Percentiles rank a stretch among this genome's conserved stretches.
These are phyloP conservation scores for Ormyrus labotus DNA, from an alignment of 2,888 invertebrate species.

Conservation along the genomic window DNA sequence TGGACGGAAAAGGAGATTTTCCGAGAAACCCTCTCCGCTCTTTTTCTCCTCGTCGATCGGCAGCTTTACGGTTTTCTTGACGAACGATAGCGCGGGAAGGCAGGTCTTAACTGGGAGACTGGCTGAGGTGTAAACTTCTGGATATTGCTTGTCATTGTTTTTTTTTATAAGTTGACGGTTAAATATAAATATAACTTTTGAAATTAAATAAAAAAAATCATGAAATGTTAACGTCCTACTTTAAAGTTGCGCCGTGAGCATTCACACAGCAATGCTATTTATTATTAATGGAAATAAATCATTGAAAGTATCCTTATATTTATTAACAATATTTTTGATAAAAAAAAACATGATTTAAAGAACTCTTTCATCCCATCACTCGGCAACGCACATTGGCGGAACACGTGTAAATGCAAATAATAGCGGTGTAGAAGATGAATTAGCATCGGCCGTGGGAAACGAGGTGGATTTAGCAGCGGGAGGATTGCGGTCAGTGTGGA, in stretches of 20 bases:
- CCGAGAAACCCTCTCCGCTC: neutral
- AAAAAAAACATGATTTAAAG: neutral
- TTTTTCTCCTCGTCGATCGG: neutral
- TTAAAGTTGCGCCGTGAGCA: too few relatives aligned
- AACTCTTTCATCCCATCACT: neutral
- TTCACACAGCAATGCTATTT: neutral
- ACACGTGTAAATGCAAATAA: constrained; percentile 9
- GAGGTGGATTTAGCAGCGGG: constrained; percentile 11
- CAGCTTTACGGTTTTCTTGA: neutral
- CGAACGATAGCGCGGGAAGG: too few relatives aligned
- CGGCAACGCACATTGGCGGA: neutral
- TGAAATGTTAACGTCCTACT: too few relatives aligned
- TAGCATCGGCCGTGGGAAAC: neutral
- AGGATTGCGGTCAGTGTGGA: constrained; percentile 31
- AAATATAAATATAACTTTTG: too few relatives aligned
- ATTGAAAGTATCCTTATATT: neutral
- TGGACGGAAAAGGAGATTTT: constrained; percentile 17
- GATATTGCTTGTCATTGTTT: neutral
- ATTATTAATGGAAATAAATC: neutral
- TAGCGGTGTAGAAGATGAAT: constrained; percentile 9
- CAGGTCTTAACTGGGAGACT: too few relatives aligned
- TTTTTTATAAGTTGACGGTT: neutral
- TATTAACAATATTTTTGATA: neutral
- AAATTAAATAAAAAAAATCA: too few relatives aligned
- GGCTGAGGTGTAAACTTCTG: too few relatives aligned